A percentile compares a stretch with the other conserved stretches of the same genome.
phyloP scores from a whole-genome alignment of 1,140 invertebrate genomes.

The Rhysida immarginata region DNA sequence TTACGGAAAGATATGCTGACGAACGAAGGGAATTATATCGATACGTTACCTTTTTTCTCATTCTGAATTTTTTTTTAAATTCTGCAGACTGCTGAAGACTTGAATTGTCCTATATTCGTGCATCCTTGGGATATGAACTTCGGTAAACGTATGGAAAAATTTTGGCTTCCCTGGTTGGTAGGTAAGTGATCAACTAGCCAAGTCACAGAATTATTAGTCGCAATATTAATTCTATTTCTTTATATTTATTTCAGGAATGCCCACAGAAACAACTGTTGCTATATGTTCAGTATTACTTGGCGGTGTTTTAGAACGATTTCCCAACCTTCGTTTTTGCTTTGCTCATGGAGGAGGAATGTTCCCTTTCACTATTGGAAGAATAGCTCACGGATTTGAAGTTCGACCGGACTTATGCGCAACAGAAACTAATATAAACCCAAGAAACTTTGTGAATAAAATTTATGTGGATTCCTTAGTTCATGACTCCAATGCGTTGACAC shows the following conservation, averaged over 20 bases:
- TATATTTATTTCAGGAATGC: conserved; percentile 36
- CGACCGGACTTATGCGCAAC: conserved; percentile 42
- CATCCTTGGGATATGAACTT: conserved; percentile 46
- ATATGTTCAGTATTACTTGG: conserved; percentile 41
- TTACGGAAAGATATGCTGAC: no score
- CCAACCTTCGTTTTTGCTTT: conserved; percentile 35
- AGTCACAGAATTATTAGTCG: no score
- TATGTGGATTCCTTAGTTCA: conserved; percentile 44
- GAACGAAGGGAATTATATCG: no score
- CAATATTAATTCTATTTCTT: no score
- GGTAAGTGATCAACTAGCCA: no score
- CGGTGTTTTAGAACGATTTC: conserved; percentile 39
- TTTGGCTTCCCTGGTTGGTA: conserved; percentile 46
- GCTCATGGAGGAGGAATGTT: conserved; percentile 44
- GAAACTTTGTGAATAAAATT: conserved; percentile 35
- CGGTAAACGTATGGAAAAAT: conserved; percentile 37
- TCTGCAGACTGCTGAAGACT: conserved; percentile 35
- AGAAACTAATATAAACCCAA: conserved; percentile 29
- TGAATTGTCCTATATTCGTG: conserved; percentile 37
- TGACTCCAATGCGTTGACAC: conserved; percentile 32
- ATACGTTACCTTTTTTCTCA: no score
- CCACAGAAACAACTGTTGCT: conserved; percentile 40
- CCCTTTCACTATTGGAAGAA: conserved; percentile 39
- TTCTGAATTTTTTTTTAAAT: conserved; percentile 9
- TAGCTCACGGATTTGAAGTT: conserved; percentile 37